A percentile compares a stretch with the other conserved stretches of the same genome.
phyloP scores from a whole-genome alignment of 2,888 invertebrate genomes.

The Furcula furcula region DNA sequence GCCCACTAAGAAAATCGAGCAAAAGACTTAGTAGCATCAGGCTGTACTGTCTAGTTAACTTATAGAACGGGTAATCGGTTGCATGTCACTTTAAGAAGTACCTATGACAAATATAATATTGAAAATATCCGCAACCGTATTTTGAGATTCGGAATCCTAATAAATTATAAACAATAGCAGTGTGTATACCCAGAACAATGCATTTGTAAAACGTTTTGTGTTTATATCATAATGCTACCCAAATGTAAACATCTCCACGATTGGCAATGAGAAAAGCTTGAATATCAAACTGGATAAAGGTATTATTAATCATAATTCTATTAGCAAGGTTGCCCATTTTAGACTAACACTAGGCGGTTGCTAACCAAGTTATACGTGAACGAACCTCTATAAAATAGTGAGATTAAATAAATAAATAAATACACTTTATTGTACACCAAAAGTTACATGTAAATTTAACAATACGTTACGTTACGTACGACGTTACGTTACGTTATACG shows the following conservation, averaged over 20 bases:
- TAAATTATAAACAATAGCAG: conserved; percentile 23
- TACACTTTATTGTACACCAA: no score
- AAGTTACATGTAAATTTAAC: no score
- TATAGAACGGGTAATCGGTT: background rate
- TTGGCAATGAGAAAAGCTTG: conserved; percentile 6
- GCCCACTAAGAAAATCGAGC: no score
- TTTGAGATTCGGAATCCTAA: conserved; percentile 14
- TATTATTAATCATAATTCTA: no score
- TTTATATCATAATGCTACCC: conserved; percentile 20
- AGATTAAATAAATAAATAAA: no score
- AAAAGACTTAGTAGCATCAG: no score
- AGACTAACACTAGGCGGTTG: no score
- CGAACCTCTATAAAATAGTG: no score
- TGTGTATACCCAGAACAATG: conserved; percentile 23
- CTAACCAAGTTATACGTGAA: no score
- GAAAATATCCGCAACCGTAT: conserved; percentile 1
- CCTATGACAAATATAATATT: background rate
- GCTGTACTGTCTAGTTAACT: background rate
- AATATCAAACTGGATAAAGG: conserved; percentile 1
- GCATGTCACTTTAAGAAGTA: background rate
- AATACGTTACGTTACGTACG: no score
- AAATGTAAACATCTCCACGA: conserved; percentile 23
- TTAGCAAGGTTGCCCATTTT: no score
- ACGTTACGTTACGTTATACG: no score
- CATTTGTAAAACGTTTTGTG: conserved; percentile 20